phyloP scores from a whole-genome alignment of 1,140 invertebrate genomes.

The Halyomorpha halys region DNA sequence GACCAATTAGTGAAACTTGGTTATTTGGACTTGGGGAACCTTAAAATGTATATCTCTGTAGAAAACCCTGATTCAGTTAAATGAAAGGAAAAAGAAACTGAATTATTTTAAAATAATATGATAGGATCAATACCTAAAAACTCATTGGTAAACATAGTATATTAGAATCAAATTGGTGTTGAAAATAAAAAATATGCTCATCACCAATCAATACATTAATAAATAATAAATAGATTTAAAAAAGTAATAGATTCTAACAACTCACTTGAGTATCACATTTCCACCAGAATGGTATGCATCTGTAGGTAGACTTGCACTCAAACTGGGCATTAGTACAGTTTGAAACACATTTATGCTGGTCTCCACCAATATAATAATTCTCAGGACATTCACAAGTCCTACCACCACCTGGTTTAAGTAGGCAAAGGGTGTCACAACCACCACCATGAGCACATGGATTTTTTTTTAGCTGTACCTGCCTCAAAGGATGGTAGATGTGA shows the following conservation, averaged over 20 bases:
- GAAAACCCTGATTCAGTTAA: too few species aligned
- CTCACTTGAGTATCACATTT: constrained; percentile 46
- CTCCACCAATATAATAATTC: constrained; percentile 56
- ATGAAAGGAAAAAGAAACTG: too few species aligned
- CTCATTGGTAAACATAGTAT: too few species aligned
- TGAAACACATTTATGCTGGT: constrained; percentile 52
- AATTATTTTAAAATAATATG: too few species aligned
- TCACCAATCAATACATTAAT: too few species aligned
- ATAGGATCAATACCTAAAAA: too few species aligned
- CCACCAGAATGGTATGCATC: constrained; percentile 57
- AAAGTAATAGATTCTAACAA: background rate
- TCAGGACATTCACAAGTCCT: constrained; percentile 64
- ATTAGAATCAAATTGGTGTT: too few species aligned
- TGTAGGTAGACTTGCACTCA: constrained; percentile 58
- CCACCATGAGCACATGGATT: constrained; percentile 46
- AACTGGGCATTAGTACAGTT: constrained; percentile 77
- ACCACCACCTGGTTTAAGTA: constrained; percentile 50
- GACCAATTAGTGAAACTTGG: too few species aligned
- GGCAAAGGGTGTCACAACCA: constrained; percentile 63
- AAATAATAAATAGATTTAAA: too few species aligned
- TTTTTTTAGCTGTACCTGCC: constrained; percentile 41
- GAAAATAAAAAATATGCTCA: too few species aligned
- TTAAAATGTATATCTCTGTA: too few species aligned
- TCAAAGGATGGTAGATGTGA: constrained; percentile 65
- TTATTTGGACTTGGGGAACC: too few species aligned